Evolutionary conservation across 2,113 vertebrate genomes (phyloP), one percentile per base, ranked within the genome.

Genomic region (Gambusia holbrooki): DNA sequence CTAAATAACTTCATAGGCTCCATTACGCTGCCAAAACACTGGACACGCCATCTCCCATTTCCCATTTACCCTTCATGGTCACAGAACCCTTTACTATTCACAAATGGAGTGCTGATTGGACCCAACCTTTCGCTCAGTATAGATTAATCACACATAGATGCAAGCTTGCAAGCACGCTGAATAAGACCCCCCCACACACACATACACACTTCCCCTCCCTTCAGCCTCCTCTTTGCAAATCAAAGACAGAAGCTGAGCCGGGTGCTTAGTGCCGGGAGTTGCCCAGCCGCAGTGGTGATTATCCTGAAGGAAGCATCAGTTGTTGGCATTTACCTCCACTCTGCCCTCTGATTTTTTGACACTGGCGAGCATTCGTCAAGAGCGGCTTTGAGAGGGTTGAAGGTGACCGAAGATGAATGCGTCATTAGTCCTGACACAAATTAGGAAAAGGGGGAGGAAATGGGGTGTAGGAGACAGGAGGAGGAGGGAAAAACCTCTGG

Each of bases 21-120:
- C 88, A 94, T 95, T 93, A 94, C 92, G 88, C 91, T 89, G 88
- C 89, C 91, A 91, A 91, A 91, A 92, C 90, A 87, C 84, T 76
- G 87, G 91, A 90, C 92, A 89, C 78, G 84, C 91, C 91, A 88
- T 83, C 80, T 90, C 78, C 87, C 85, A 88, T 88, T 87, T 90
- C 88, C 83, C 84, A 86, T 89, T 91, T 92, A 89, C 81, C 90
- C 90, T 92, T 92, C 92, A 93, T 92, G 92, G 89, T 92, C 89
- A 90, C 88, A 69, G 88, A 89, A 81, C 76, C 87, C 77, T 88
- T 73, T 87, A 17, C 85, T 83, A 79, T 88, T 90, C 85, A 75
- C 88, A 93, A 92, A 93, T 89, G 84, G 82, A 89, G 76, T 84
- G 2, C 80, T 90, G 87, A 92, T 90, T 88, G 81, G 87, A 87